Percentiles rank a stretch among this genome's conserved stretches.
Conservation (phyloP, 2,888 invertebrate species). For the Oxyscelio sp. region DNA sequence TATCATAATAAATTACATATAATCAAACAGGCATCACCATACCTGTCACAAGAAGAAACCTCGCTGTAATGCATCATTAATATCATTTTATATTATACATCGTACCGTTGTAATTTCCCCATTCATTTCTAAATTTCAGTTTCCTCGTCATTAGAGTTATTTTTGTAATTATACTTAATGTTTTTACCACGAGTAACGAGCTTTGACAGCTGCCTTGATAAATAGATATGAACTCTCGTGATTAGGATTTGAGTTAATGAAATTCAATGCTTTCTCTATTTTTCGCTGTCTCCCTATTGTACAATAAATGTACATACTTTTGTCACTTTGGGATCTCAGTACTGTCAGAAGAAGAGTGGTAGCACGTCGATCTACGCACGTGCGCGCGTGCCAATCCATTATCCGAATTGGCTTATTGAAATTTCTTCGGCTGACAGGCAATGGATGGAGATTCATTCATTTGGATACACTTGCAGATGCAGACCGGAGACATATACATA, state of each 20-base stretch:
- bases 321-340: slow-evolving; percentile 61
- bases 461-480: slow-evolving; percentile 85
- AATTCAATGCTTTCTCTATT: slow-evolving; percentile 60
- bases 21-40: slow-evolving; percentile 35
- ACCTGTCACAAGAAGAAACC: slow-evolving; percentile 30
- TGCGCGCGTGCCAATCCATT: slow-evolving; percentile 86
- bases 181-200: slow-evolving; percentile 13
- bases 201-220: slow-evolving; percentile 59
- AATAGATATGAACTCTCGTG: slow-evolving; percentile 38
- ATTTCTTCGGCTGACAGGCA: slow-evolving; percentile 86
- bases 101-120: slow-evolving; percentile 7
- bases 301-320: slow-evolving; percentile 71
- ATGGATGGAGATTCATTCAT: slow-evolving; percentile 87
- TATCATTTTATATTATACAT: slow-evolving; percentile 5
- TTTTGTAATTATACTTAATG: slow-evolving; percentile 36
- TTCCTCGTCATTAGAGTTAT: slow-evolving; percentile 27
- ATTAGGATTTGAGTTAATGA: slow-evolving; percentile 69
- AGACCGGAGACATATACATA: slow-evolving; percentile 69
- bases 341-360: slow-evolving; percentile 67
- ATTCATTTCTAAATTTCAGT: slow-evolving; percentile 33
- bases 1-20: slow-evolving; percentile 18
- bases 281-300: slow-evolving; percentile 42
- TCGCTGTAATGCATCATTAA: slow-evolving; percentile 44
- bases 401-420: slow-evolving; percentile 88
- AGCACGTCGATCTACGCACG: slow-evolving; percentile 70